A percentile compares a stretch with the other conserved stretches of the same genome.
Conservation (phyloP, 2,888 invertebrate species). For the Papilio demoleus region DNA sequence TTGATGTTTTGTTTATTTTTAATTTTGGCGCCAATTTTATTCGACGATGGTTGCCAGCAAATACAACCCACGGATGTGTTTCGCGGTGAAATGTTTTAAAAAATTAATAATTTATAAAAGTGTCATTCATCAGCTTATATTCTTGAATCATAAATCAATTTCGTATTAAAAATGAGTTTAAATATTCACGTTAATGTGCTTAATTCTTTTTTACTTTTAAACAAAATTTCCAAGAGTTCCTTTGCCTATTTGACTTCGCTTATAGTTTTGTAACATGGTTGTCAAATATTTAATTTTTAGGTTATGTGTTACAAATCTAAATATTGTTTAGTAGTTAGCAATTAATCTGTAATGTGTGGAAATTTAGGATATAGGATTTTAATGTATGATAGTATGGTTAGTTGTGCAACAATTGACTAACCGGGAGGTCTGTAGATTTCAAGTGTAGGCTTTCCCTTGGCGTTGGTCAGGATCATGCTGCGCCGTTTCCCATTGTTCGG, state of each 20-base stretch:
- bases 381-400: conserved; percentile 1
- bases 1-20: conserved; percentile 82
- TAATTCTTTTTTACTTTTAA: neutral
- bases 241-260: neutral
- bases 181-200: too few relatives aligned
- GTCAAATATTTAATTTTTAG: neutral
- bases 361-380: conserved; percentile 20
- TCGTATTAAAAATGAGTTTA: neutral
- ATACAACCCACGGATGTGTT: conserved; percentile 49
- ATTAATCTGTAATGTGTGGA: conserved; percentile 27
- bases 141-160: neutral
- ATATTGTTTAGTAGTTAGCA: conserved; percentile 17
- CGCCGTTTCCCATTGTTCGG: conserved; percentile 87
- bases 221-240: neutral
- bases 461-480: conserved; percentile 87
- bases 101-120: conserved; percentile 11
- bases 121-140: conserved; percentile 28
- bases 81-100: conserved; percentile 17
- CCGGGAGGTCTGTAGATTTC: conserved; percentile 96
- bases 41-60: conserved; percentile 64
- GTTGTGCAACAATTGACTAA: conserved; percentile 68
- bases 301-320: neutral
- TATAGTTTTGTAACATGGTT: neutral
- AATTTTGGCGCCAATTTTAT: conserved; percentile 78
- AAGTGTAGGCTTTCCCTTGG: conserved; percentile 91